A percentile compares a stretch with the other conserved stretches of the same genome.
Conservation (phyloP, 53 echinoderm and acorn worm species). For the Zoroaster sp. region DNA sequence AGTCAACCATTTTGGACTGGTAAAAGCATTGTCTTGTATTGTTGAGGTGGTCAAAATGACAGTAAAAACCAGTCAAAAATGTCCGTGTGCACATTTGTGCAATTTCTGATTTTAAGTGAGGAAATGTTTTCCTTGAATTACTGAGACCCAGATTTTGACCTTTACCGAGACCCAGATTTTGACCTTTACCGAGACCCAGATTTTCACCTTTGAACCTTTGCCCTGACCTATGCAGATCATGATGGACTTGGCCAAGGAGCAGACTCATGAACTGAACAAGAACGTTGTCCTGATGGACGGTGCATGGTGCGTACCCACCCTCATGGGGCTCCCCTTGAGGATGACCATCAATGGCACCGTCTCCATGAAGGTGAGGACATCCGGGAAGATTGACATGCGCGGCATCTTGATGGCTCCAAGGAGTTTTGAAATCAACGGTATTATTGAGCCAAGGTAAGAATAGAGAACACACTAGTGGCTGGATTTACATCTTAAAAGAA, state of each 20-base stretch:
- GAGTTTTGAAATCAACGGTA: slow-evolving; percentile 76
- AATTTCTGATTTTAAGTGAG: too few relatives aligned
- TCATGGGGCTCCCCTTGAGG: slow-evolving; percentile 79
- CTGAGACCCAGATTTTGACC: neutral
- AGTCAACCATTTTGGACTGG: too few relatives aligned
- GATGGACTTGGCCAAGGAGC: slow-evolving; percentile 57
- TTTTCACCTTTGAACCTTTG: neutral
- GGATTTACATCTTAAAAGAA: neutral
- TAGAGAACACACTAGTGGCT: neutral
- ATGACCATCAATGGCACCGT: slow-evolving; percentile 75
- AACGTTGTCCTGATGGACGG: slow-evolving; percentile 55
- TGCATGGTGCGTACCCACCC: slow-evolving; percentile 50
- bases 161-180: too few relatives aligned
- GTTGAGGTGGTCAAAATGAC: too few relatives aligned
- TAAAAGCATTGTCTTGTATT: too few relatives aligned
- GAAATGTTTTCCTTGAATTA: neutral
- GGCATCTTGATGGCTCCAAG: slow-evolving; percentile 65
- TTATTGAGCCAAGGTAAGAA: slow-evolving; percentile 84
- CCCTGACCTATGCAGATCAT: neutral
- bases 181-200: neutral
- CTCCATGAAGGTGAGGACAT: slow-evolving; percentile 60
- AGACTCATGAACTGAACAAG: slow-evolving; percentile 61
- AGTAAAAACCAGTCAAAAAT: too few relatives aligned
- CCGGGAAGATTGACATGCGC: slow-evolving; percentile 76
- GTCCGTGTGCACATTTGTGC: too few relatives aligned